These are phyloP conservation scores for Brassicogethes aeneus DNA, from an alignment of 2,888 invertebrate genomes.

Conservation along the genomic window DNA sequence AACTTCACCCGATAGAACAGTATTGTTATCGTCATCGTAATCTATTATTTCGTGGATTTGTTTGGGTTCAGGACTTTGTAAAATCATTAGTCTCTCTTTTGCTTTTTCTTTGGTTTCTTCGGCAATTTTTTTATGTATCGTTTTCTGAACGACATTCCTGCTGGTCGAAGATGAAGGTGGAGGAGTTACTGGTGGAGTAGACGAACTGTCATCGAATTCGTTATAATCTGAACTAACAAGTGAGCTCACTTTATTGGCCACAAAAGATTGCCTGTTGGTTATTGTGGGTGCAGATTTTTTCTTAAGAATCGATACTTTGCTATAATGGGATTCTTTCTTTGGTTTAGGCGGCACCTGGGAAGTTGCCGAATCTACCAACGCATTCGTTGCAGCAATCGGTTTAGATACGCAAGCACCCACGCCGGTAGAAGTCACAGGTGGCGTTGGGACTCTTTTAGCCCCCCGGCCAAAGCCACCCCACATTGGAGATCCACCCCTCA, in stretches of 20 bases:
- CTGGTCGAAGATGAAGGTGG: constrained; percentile 35
- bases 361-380: constrained; percentile 12
- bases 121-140: constrained; percentile 23
- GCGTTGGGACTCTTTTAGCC: constrained; percentile 36
- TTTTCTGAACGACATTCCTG: constrained; percentile 23
- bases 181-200: constrained; percentile 48
- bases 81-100: constrained; percentile 26
- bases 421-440: constrained; percentile 15
- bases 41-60: constrained; percentile 46
- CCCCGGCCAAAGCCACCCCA: constrained; percentile 46
- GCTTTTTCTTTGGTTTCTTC: constrained; percentile 18
- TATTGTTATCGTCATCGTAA: constrained; percentile 51
- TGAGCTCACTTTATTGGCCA: constrained; percentile 40
- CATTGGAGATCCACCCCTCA: constrained; percentile 59
- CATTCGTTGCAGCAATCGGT: constrained; percentile 12
- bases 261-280: constrained; percentile 35
- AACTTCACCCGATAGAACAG: constrained; percentile 49
- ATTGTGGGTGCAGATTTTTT: constrained; percentile 39
- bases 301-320: constrained; percentile 52
- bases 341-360: constrained; percentile 23
- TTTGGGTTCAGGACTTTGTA: constrained; percentile 37
- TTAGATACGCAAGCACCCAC: constrained; percentile 1
- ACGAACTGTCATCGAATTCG: constrained; percentile 50
- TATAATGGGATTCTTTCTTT: constrained; percentile 43
- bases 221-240: constrained; percentile 51